Base-by-base conservation (phyloP, 1,140 invertebrate species). In the Drosophila sturtevanti region DNA sequence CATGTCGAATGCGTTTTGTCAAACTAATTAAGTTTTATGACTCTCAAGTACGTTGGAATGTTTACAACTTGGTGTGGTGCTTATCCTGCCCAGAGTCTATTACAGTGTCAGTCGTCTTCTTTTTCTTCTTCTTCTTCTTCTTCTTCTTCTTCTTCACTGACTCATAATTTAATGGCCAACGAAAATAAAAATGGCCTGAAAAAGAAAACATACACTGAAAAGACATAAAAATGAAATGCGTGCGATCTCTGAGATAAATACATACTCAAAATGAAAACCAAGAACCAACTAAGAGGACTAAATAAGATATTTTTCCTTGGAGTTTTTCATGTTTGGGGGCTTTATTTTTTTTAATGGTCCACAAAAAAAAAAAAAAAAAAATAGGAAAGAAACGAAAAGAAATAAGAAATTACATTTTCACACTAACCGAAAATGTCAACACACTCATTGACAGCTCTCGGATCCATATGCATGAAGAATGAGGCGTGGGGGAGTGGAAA, bases 1-100 rank as follows among this genome's bases (percentile, higher is more conserved):
- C 27, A 56, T 56, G 27, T 34, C 16, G 38, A 66, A 67, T 67
- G 62, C 79, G 77, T 79, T 58, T 73, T 72, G 41, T 61, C 52
- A 69, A 68, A 79, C 77, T 79, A 79, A 79, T 79, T 79, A 79
- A 79, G 64, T 79, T 79, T 79, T 79, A 79, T 48, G 77, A 65
- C 66, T 65, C 18, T 63, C 71, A 63, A 58, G 54, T 56, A 56
- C 27, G 21, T 55, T 10, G 14, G 27, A 31, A 55, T 27, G 52
- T 55, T 55, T 56, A 56, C 48, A 67, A 54, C 52, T 51, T 51
- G 22, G 31, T 41, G 52, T 51, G 71, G 72, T 71, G 55, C 71
- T 69, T 70, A 79, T 77, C 75, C 58, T 72, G 27, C 44, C 44
- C 51, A 24, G 37, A 16, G 48, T 54, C 66, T 58, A 74, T 64